Evolutionary conservation across 2,888 invertebrate genomes (phyloP).

Genomic region (Amaurobius ferox): DNA sequence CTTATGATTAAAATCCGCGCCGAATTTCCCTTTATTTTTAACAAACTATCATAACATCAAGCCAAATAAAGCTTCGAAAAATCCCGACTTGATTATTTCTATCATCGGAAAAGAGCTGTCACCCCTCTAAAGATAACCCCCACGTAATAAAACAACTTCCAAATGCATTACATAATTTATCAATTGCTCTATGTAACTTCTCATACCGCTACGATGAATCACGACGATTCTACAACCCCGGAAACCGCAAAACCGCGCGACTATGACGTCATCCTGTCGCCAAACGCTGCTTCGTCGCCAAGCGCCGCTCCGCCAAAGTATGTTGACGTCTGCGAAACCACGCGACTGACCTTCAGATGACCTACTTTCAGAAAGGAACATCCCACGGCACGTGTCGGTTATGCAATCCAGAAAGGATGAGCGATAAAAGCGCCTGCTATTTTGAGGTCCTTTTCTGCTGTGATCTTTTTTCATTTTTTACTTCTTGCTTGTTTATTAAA

Average conservation of each 20-base stretch:
- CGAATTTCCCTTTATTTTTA: no score
- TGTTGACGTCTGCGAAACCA: constrained; percentile 54
- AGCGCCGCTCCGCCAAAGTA: not conserved
- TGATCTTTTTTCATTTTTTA: not conserved
- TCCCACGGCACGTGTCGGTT: constrained; percentile 65
- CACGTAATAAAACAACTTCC: no score
- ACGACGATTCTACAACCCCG: not conserved
- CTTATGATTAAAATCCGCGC: no score
- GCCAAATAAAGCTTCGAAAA: no score
- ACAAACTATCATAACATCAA: no score
- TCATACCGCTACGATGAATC: not conserved
- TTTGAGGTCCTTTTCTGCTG: constrained; percentile 21
- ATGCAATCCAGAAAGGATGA: constrained; percentile 35
- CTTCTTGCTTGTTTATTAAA: constrained; percentile 10
- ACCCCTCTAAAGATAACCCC: no score
- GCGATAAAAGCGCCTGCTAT: constrained; percentile 24
- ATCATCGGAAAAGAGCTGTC: no score
- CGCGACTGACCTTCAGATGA: constrained; percentile 57
- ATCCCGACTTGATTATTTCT: no score
- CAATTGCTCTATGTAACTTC: not conserved
- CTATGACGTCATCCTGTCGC: constrained; percentile 16
- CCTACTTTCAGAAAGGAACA: constrained; percentile 60
- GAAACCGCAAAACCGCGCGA: not conserved
- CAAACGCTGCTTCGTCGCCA: constrained; percentile 6
- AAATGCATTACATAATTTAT: not conserved